Conservation (phyloP, 2,113 vertebrate species). For the Alces alces region DNA sequence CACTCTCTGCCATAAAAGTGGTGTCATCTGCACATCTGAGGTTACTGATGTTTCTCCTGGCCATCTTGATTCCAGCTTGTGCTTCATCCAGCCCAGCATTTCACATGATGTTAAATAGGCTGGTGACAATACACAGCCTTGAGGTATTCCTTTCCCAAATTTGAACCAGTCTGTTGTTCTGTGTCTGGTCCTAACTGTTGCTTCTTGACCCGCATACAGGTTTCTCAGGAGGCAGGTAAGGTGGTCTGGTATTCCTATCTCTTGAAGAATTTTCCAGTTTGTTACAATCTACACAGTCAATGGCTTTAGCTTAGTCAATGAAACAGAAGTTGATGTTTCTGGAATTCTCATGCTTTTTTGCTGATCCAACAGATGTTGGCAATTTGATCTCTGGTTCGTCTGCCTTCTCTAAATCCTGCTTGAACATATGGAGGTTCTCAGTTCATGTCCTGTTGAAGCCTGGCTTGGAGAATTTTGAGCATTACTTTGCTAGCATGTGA, state of each 20-base stretch:
- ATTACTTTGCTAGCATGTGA: neutral
- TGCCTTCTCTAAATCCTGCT: neutral
- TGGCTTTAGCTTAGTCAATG: neutral
- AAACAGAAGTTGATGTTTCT: neutral
- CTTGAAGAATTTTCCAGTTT: neutral
- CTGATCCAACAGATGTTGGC: neutral
- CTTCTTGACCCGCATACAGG: neutral
- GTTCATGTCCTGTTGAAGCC: neutral
- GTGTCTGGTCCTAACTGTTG: neutral
- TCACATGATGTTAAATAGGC: neutral
- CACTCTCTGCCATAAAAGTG: neutral
- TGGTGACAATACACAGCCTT: neutral
- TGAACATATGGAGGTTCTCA: neutral
- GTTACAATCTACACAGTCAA: neutral
- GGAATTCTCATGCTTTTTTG: neutral
- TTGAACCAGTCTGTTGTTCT: neutral
- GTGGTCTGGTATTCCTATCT: neutral
- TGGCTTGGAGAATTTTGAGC: neutral
- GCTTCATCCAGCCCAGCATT: neutral
- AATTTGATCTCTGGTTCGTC: neutral
- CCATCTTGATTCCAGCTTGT: neutral
- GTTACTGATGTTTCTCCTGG: neutral
- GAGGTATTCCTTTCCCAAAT: neutral
- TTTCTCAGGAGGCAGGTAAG: neutral
- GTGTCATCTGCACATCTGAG: neutral